These are phyloP conservation scores for Ammodytes marinus DNA, from an alignment of 2,113 vertebrate species.

Conservation along the genomic window DNA sequence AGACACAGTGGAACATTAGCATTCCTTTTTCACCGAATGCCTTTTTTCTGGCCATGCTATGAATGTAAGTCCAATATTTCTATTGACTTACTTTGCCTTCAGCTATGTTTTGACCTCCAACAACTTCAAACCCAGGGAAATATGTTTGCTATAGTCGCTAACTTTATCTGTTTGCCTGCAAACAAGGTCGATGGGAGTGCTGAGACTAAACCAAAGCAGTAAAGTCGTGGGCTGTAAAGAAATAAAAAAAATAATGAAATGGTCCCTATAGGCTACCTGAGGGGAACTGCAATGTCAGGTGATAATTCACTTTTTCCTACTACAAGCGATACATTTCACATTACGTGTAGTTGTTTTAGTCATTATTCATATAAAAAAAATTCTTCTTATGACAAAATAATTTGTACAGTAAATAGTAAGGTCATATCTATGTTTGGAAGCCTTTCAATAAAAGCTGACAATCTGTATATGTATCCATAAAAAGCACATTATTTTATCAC, in stretches of 20 bases:
- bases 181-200: neutral
- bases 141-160: no score
- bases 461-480: neutral
- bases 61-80: no score
- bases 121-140: no score
- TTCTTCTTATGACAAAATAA: neutral
- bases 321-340: slow-evolving; percentile 7
- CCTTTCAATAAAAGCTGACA: neutral
- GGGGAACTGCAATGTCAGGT: slow-evolving; percentile 23
- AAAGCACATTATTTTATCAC: neutral
- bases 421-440: neutral
- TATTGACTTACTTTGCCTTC: no score
- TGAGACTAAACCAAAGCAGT: slow-evolving; percentile 14
- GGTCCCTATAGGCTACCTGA: slow-evolving; percentile 30
- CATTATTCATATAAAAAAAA: neutral
- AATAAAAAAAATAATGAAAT: slow-evolving; percentile 27
- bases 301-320: slow-evolving; percentile 3
- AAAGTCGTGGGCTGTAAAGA: slow-evolving; percentile 4
- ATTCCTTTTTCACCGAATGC: no score
- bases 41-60: no score
- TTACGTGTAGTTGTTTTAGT: neutral
- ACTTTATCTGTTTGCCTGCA: neutral
- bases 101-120: no score
- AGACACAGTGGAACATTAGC: no score
- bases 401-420: neutral